phyloP scores from a whole-genome alignment of 2,113 vertebrate species.

The Halichoerus grypus region DNA sequence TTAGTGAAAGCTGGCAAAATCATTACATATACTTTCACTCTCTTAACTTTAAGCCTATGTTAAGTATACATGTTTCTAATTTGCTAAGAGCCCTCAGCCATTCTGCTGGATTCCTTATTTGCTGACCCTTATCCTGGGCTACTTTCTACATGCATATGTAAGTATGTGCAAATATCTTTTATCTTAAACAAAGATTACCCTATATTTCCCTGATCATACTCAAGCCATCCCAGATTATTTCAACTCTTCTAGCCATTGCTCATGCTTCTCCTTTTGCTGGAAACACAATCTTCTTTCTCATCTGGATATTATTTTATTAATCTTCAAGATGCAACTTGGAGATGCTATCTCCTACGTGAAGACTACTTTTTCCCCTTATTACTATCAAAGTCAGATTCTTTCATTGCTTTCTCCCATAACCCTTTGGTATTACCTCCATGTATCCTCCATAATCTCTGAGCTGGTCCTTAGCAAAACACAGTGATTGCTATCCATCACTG shows the following conservation, averaged over 20 bases:
- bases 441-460: not conserved
- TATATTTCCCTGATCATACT: not conserved
- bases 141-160: not conserved
- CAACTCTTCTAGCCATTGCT: not conserved
- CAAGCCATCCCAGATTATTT: not conserved
- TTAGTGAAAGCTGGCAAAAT: not conserved
- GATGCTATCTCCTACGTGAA: not conserved
- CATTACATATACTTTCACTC: too few relatives aligned
- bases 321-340: not conserved
- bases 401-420: not conserved
- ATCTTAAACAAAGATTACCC: not conserved
- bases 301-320: not conserved
- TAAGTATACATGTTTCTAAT: not conserved
- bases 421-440: not conserved
- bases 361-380: not conserved
- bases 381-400: not conserved
- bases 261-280: not conserved
- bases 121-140: not conserved
- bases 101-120: not conserved
- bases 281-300: not conserved
- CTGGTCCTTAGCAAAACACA: not conserved
- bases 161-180: not conserved
- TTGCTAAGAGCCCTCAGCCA: not conserved
- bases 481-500: not conserved
- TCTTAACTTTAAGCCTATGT: not conserved